These are phyloP conservation scores for Lagria hirta DNA, from an alignment of 2,888 invertebrate genomes.

Conservation along the genomic window DNA sequence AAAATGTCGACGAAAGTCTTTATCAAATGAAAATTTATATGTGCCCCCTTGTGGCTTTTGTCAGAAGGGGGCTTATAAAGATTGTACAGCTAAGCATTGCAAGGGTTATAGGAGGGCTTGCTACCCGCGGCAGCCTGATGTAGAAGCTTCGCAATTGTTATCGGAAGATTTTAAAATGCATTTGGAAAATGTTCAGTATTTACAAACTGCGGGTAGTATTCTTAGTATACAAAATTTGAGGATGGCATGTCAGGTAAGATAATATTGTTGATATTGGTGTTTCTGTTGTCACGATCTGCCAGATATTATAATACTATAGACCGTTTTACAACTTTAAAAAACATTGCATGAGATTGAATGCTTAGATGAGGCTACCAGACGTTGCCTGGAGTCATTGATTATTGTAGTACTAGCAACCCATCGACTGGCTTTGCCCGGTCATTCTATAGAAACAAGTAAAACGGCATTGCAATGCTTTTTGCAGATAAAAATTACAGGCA, in stretches of 20 bases:
- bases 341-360: no score
- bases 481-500: no score
- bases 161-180: conserved; percentile 73
- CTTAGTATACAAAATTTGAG: conserved; percentile 63
- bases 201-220: conserved; percentile 70
- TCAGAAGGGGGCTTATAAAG: conserved; percentile 46
- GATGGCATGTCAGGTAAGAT: conserved; percentile 50
- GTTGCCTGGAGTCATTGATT: no score
- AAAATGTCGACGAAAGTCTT: conserved; percentile 56
- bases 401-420: background rate
- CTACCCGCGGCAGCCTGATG: conserved; percentile 55
- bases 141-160: conserved; percentile 62
- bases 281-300: no score
- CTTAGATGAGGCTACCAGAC: no score
- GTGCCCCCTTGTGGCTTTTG: conserved; percentile 55
- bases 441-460: no score
- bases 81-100: conserved; percentile 41
- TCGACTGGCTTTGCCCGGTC: no score
- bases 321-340: no score
- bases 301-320: no score
- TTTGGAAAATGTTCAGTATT: conserved; percentile 70
- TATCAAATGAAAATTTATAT: conserved; percentile 64
- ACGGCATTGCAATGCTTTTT: no score
- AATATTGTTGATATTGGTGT: no score
- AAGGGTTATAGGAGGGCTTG: conserved; percentile 46